Evolutionary conservation across 2,797 vertebrate genomes (phyloP), one percentile per base, ranked within the genome.

Genomic region (Enteromius thamalakanensis): DNA sequence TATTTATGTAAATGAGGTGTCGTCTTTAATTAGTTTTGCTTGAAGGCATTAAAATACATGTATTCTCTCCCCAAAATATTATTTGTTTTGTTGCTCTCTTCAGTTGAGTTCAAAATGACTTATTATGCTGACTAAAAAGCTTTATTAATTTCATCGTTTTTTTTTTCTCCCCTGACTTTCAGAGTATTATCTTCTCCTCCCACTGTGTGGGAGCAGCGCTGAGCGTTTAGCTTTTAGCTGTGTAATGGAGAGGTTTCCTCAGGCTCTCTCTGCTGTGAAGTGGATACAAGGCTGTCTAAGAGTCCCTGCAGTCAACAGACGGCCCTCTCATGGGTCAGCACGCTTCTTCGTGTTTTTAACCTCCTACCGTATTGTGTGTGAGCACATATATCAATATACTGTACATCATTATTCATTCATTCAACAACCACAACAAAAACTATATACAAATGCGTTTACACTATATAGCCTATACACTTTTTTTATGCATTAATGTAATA

Each of bases 21-120:
- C 94, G 91, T 95, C 94, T 95, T 95, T 96, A 96, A 96, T 96
- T 96, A 95, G 94, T 95, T 96, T 95, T 93, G 94, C 95, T 95
- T 94, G 94, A 94, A 94, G 95, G 95, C 93, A 94, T 95, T 96
- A 95, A 96, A 96, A 96, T 95, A 95, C 94, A 95, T 95, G 95
- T 94, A 95, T 96, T 95, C 94, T 94, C 93, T 93, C 91, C 94
- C 95, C 89, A 95, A 95, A 96, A 95, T 93, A 83, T 92, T 93
- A 95, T 95, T 96, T 95, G 95, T 95, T 95, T 95, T 94, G 93
- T 95, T 94, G 94, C 94, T 94, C 92, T 93, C 91, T 91, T 93
- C 91, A 92, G 93, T 94, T 93, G 93, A 92, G 92, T 94, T 95
- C 92, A 95, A 95, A 95, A 95, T 94, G 92, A 93, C 91, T 93